Conservation (phyloP, 2,797 vertebrate species). For the Eremophila alpestris region DNA sequence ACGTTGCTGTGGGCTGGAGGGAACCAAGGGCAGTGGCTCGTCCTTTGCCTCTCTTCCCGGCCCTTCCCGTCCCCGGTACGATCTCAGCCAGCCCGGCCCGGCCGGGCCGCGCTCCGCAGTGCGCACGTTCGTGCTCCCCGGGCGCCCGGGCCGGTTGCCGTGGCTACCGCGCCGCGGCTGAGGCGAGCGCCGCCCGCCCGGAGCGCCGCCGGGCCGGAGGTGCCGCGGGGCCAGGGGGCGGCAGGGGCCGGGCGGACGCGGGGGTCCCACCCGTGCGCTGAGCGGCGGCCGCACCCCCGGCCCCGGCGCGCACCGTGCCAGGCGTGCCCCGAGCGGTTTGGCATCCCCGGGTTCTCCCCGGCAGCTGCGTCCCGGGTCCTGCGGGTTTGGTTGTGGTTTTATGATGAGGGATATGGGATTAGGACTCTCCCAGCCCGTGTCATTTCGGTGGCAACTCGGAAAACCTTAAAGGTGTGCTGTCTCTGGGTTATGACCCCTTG, state of each 20-base stretch:
- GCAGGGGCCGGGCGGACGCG: no score
- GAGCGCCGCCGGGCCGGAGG: no score
- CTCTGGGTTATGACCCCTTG: background rate
- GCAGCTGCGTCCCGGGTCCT: fast-evolving
- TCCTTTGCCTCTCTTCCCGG: fast-evolving
- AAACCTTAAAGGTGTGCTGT: background rate
- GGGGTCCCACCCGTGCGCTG: no score
- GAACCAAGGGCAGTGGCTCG: fast-evolving
- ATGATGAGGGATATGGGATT: fast-evolving
- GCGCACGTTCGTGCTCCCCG: background rate
- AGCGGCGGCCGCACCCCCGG: no score
- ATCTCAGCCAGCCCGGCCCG: fast-evolving
- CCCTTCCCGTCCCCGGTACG: fast-evolving
- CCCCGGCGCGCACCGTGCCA: fast-evolving
- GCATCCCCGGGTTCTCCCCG: background rate
- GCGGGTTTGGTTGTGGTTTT: background rate
- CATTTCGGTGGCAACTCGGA: background rate
- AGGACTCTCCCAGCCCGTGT: fast-evolving
- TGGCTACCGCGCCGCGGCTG: background rate
- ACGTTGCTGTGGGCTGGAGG: background rate
- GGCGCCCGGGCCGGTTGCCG: background rate
- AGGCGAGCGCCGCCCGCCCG: background rate
- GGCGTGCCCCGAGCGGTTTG: no score
- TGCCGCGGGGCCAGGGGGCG: no score
- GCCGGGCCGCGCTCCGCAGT: background rate